Percentiles rank a stretch among this genome's conserved stretches.
These are phyloP conservation scores for Hypsibius dujardini DNA, from an alignment of 1,140 invertebrate species.

Conservation along the genomic window DNA sequence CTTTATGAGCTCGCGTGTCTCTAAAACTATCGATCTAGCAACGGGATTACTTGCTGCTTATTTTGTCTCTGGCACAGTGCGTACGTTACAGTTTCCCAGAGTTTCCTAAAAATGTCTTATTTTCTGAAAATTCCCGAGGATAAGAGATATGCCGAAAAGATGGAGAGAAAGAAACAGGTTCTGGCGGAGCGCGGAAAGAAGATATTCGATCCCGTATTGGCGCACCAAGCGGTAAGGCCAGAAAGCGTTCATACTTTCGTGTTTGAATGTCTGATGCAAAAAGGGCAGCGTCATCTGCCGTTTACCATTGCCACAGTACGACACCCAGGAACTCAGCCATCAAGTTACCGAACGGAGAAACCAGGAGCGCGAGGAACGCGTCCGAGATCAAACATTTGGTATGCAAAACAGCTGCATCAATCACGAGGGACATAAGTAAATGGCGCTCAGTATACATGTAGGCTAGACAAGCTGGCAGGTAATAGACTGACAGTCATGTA, in stretches of 20 bases:
- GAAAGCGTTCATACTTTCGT: not conserved
- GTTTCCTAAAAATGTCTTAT: not conserved
- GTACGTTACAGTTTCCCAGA: no score
- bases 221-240: conserved; percentile 10
- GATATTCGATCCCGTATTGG: not conserved
- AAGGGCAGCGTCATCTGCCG: no score
- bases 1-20: no score
- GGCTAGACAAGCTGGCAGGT: no score
- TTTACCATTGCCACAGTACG: not conserved
- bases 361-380: not conserved
- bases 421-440: no score
- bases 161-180: not conserved
- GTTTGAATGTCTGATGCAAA: not conserved
- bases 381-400: conserved; percentile 8
- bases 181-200: conserved; percentile 1
- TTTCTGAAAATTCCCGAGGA: not conserved
- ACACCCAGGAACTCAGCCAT: not conserved
- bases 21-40: no score
- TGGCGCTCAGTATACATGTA: no score
- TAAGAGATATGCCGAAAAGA: not conserved
- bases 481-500: no score
- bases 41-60: no score
- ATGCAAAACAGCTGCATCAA: not conserved
- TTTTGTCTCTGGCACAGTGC: no score
- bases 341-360: not conserved